These are phyloP conservation scores for Pangasianodon hypophthalmus DNA, from an alignment of 2,113 vertebrate genomes.

Conservation along the genomic window DNA sequence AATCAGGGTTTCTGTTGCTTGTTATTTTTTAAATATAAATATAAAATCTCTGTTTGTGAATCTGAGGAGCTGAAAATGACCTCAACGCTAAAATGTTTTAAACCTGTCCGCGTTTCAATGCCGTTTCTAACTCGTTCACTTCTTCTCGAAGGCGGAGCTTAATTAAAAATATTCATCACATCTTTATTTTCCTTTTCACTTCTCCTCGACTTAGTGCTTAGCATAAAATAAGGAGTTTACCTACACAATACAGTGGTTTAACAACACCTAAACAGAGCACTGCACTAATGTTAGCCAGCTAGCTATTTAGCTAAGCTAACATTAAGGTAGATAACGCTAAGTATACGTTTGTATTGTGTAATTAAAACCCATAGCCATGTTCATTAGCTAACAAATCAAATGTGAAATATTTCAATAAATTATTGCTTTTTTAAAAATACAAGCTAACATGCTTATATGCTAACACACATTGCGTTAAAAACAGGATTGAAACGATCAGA, in stretches of 20 bases:
- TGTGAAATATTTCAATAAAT: neutral
- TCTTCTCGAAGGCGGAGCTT: neutral
- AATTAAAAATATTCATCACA: neutral
- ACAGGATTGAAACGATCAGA: neutral
- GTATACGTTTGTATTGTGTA: neutral
- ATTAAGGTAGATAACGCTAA: neutral
- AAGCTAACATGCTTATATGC: conserved; percentile 3
- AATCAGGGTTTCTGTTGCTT: conserved; percentile 59
- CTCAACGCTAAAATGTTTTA: conserved; percentile 58
- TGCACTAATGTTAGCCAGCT: neutral
- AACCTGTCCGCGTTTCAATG: neutral
- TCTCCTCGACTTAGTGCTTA: no score
- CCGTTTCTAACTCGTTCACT: neutral
- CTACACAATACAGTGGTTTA: neutral
- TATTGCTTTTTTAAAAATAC: conserved; percentile 6
- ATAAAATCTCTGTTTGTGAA: conserved; percentile 66
- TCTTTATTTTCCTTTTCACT: neutral
- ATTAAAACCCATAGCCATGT: neutral
- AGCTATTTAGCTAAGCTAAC: neutral
- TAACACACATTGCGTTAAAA: neutral
- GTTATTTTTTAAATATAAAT: conserved; percentile 66
- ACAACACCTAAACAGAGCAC: neutral
- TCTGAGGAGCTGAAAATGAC: conserved; percentile 44
- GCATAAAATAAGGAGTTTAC: neutral
- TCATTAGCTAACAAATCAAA: neutral